These are phyloP conservation scores for Orchesella flavescens DNA, from an alignment of 2,888 invertebrate genomes.

Conservation along the genomic window DNA sequence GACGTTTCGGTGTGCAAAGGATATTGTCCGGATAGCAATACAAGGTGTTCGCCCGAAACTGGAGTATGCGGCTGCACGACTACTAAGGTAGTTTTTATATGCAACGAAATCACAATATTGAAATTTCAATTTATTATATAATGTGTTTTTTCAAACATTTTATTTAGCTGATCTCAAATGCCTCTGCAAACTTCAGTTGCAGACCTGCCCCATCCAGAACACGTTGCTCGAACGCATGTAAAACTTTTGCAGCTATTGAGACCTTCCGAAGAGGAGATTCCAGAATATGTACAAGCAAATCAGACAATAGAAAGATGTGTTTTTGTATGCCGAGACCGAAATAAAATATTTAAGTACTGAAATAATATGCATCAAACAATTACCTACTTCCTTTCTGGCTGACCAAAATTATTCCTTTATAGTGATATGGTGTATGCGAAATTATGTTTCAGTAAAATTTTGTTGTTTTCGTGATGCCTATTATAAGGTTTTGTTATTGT, in stretches of 20 bases:
- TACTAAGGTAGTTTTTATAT: conserved; percentile 51
- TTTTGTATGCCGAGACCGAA: conserved; percentile 64
- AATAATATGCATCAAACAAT: too few species aligned
- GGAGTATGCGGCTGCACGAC: conserved; percentile 64
- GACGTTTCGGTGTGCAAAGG: conserved; percentile 59
- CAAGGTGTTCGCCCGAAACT: conserved; percentile 58
- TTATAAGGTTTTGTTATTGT: too few species aligned
- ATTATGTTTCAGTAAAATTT: too few species aligned
- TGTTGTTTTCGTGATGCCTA: too few species aligned
- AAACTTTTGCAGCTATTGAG: conserved; percentile 63
- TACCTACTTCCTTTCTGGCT: too few species aligned
- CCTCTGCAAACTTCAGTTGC: conserved; percentile 53
- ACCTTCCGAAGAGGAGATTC: conserved; percentile 61
- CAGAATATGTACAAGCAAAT: conserved; percentile 57
- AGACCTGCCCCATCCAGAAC: conserved; percentile 57
- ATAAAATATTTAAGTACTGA: conserved; percentile 24
- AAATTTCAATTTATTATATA: too few species aligned
- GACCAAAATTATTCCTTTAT: too few species aligned
- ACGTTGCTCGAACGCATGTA: conserved; percentile 66
- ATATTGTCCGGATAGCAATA: conserved; percentile 54
- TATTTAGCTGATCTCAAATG: conserved; percentile 50
- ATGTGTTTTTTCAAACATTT: background rate
- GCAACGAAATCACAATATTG: background rate
- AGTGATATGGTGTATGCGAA: too few species aligned
- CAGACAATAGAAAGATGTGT: conserved; percentile 58